A percentile compares a stretch with the other conserved stretches of the same genome.
Evolutionary conservation across 2,797 vertebrate species (phyloP).

Genomic region (Miichthys miiuy): DNA sequence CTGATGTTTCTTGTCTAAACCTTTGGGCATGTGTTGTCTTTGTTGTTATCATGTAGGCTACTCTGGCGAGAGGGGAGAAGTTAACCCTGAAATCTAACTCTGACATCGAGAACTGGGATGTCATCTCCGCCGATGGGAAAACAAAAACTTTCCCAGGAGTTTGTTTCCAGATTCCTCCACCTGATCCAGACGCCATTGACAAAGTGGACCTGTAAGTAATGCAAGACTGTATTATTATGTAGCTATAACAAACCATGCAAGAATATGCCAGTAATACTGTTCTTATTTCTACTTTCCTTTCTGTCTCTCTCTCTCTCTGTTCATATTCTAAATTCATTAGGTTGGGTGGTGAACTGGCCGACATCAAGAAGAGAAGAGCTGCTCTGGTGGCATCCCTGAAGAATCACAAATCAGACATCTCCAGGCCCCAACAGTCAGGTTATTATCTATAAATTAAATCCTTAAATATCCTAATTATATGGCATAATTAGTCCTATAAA

Average conservation of each 20-base stretch:
- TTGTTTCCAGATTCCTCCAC: conserved; percentile 92
- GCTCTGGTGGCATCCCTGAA: conserved; percentile 82
- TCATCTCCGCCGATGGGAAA: conserved; percentile 81
- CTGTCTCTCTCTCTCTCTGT: background rate
- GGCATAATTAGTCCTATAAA: background rate
- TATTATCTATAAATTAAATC: conserved; percentile 22
- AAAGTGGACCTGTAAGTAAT: conserved; percentile 88
- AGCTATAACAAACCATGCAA: conserved; percentile 7
- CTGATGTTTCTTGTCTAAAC: background rate
- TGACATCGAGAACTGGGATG: conserved; percentile 88
- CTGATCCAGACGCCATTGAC: conserved; percentile 88
- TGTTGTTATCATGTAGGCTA: conserved; percentile 77
- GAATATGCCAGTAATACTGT: background rate
- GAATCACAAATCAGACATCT: conserved; percentile 72
- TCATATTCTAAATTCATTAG: conserved; percentile 72
- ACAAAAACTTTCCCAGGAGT: conserved; percentile 88
- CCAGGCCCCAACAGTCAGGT: conserved; percentile 75
- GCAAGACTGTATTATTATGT: background rate
- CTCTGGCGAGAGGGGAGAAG: conserved; percentile 88
- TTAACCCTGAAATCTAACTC: conserved; percentile 89
- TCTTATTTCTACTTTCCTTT: background rate
- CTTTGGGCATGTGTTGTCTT: background rate
- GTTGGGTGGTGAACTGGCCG: conserved; percentile 87
- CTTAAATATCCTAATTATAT: background rate
- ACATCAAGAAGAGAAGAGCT: conserved; percentile 89